Conservation (phyloP, 2,113 vertebrate genomes). For the Anhinga anhinga region DNA sequence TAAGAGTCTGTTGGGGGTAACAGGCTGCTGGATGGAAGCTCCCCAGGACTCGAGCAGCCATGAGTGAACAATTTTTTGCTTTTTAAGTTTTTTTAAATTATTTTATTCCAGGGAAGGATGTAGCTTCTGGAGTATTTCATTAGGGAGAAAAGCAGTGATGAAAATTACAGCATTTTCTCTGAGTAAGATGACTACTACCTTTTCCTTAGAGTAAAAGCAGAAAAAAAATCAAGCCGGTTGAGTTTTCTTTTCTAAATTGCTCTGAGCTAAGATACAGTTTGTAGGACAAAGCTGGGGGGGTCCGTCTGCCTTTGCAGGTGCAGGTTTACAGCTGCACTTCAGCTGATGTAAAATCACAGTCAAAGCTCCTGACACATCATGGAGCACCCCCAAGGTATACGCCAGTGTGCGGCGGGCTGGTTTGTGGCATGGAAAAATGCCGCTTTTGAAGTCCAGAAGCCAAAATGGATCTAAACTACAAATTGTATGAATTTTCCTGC, state of each 20-base stretch:
- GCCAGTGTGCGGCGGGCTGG: rapidly evolving
- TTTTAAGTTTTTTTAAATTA: rapidly evolving
- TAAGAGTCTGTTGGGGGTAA: background rate
- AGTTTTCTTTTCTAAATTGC: background rate
- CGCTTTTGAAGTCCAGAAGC: background rate
- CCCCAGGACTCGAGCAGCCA: rapidly evolving
- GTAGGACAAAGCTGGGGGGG: rapidly evolving
- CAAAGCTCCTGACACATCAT: rapidly evolving
- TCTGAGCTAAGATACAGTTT: background rate
- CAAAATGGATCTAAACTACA: background rate
- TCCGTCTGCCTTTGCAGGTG: background rate
- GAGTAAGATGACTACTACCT: background rate
- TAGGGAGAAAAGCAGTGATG: background rate
- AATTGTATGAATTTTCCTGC: background rate
- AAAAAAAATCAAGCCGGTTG: background rate
- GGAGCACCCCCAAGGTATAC: background rate
- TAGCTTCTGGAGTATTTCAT: background rate
- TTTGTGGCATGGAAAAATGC: background rate
- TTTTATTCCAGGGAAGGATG: background rate
- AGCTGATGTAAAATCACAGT: background rate
- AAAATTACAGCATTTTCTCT: background rate
- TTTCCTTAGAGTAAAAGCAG: background rate
- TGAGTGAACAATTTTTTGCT: rapidly evolving
- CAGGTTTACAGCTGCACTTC: background rate
- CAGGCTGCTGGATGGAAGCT: background rate